Conservation (phyloP, 2,888 invertebrate genomes). For the Volucella bombylans region DNA sequence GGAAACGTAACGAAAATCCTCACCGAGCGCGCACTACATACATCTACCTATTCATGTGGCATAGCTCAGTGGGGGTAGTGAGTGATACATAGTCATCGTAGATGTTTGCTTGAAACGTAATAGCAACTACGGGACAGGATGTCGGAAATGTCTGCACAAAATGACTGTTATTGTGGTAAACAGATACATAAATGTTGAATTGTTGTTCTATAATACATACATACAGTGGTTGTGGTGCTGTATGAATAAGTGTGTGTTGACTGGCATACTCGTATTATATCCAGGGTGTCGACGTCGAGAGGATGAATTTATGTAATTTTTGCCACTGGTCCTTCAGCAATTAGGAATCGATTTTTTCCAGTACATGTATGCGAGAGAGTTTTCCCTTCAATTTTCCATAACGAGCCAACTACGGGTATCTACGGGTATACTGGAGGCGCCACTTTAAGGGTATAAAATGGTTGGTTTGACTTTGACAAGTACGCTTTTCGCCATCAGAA, state of each 20-base stretch:
- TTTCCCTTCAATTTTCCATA: too few species aligned
- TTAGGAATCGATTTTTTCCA: conserved; percentile 16
- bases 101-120: conserved; percentile 20
- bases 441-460: too few species aligned
- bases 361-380: too few species aligned
- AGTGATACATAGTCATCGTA: conserved; percentile 1
- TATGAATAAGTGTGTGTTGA: conserved; percentile 7
- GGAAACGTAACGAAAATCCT: conserved; percentile 65
- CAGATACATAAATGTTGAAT: conserved; percentile 20
- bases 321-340: conserved; percentile 1
- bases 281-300: neutral
- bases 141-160: conserved; percentile 62
- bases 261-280: neutral
- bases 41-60: neutral
- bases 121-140: conserved; percentile 43
- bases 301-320: conserved; percentile 6
- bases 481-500: too few species aligned
- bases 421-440: too few species aligned
- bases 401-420: too few species aligned
- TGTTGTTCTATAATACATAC: too few species aligned
- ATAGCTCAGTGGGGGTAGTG: conserved; percentile 11
- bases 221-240: neutral
- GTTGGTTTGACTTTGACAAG: too few species aligned
- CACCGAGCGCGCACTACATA: conserved; percentile 5
- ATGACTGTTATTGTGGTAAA: conserved; percentile 57